Base-by-base conservation (phyloP, 2,797 vertebrate species). In the Amazona finschi region DNA sequence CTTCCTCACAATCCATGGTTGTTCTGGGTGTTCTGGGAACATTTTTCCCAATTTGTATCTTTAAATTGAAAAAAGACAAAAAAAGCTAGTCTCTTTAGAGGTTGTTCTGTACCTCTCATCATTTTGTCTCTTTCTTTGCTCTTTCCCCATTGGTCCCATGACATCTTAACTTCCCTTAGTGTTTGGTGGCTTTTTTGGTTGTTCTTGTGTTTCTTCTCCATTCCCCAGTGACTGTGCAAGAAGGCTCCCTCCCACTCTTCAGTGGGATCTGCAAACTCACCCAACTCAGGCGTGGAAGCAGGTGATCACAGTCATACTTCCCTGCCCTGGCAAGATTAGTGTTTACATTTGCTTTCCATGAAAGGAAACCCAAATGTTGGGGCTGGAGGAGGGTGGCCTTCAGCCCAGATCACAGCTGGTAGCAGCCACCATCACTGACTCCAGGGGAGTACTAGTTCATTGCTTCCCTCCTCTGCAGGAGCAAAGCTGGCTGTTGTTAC, bases 221-320 rank as follows among this genome's bases (percentile, higher is more conserved):
- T 4, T n/a, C 3, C 4, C 3, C 10, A 31, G 3, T 25, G 28
- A 9, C 41, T 36, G 10, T 8, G 44, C 6, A 6, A 69, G 31
- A 73, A 65, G n/a, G 3, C 1, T 13, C 18, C 9, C 14, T 52
- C 14, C 5, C 20, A 36, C 15, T 12, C 15, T 36, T 52, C 33
- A 61, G 21, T 52, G 33, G 50, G n/a, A 61, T 9, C 12, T 18
- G 12, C 15, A 64, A 61, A 43, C 12, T 28, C 38, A 3, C 46
- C n/a, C 27, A 49, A 0, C 11, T 41, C 13, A 28, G 15, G 53
- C 58, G 43, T 25, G 19, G 22, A 74, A n/a, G 53, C 36, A 47
- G 24, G n/a, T 20, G 8, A 62, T 39, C 31, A 2, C 27, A 66
- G 15, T 24, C 57, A 3, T 6, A 3, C 18, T 47, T 53, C 36